Percentiles rank a stretch among this genome's conserved stretches.
Evolutionary conservation across 2,888 invertebrate genomes (phyloP).

Genomic region (Drosophila cyrtoloma): DNA sequence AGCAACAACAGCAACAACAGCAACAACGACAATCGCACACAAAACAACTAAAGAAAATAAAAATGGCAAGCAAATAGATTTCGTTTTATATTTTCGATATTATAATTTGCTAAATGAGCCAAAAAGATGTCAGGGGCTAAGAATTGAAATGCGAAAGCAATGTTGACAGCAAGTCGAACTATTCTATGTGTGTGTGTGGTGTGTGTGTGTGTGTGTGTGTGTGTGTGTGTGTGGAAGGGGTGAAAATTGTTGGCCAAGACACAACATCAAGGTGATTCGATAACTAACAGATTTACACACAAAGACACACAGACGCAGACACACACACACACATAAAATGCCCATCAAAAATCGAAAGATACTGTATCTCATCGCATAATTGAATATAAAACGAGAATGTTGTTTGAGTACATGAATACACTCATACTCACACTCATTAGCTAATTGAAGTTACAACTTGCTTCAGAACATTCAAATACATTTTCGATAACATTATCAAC

Average conservation of each 20-base stretch:
- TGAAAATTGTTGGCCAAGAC: constrained; percentile 18
- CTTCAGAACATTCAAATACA: background rate
- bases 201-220: too few species aligned
- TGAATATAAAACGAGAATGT: background rate
- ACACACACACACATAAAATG: background rate
- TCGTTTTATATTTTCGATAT: constrained; percentile 47
- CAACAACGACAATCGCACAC: background rate
- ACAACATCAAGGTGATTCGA: constrained; percentile 42
- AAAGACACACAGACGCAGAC: background rate
- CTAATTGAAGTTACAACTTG: background rate
- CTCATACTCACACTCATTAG: background rate
- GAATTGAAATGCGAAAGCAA: constrained; percentile 62
- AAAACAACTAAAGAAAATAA: constrained; percentile 8
- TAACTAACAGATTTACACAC: constrained; percentile 12
- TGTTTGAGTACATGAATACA: background rate
- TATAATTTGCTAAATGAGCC: constrained; percentile 51
- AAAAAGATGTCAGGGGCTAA: constrained; percentile 67
- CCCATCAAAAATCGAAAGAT: constrained; percentile 1
- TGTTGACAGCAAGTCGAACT: constrained; percentile 55
- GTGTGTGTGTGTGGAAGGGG: too few species aligned
- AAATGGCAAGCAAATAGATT: constrained; percentile 39
- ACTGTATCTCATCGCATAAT: constrained; percentile 1
- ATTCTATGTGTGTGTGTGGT: constrained; percentile 4
- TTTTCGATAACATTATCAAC: constrained; percentile 1
- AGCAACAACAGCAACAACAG: constrained; percentile 6